Base-by-base conservation (phyloP, 2,113 vertebrate genomes). In the Tetrao urogallus region DNA sequence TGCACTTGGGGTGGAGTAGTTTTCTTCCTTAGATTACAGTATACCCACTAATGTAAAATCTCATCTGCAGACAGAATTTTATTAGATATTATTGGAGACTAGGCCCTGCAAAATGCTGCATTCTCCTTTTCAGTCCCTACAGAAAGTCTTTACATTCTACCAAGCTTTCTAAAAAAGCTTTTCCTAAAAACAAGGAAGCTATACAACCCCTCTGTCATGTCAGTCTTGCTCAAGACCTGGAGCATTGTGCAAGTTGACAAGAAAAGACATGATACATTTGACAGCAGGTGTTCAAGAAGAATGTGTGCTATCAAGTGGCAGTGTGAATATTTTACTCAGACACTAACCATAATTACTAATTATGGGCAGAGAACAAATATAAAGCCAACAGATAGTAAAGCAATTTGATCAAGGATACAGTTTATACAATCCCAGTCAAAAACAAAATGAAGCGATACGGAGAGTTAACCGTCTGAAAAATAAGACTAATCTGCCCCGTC, bases 271-370 rank as follows among this genome's bases (percentile, higher is more conserved):
- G 96, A 97, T 79, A 63, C 28, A 34, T 80, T 75, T 95, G 92
- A 96, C 86, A 96, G 97, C 97, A 98, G 96, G 97, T 97, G 97
- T 96, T 96, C 75, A 58, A 88, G 94, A 95, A 95, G 84, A 96
- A 96, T 67, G 91, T 11, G 13, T 6, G 9, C 93, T 94, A 88
- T 88, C 27, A 54, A 95, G 91, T 32, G 65, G 95, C 95, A 85
- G 85, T 16, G 2, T 67, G 66, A 94, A 63, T 73, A 32, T 86
- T 93, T 66, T 60, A 88, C 89, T 83, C 72, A 58, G 93, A 77
- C 89, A 47, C 78, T 81, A 94, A 73, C 82, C 77, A 89, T 74
- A 74, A 93, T 63, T 54, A 63, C 9, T 12, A 82, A 86, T 84
- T 88, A 91, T 92, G 95, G 86, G 63, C 81, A 90, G 54, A 56